These are phyloP conservation scores for Coelopa pilipes DNA, from an alignment of 2,888 invertebrate genomes.

Conservation along the genomic window DNA sequence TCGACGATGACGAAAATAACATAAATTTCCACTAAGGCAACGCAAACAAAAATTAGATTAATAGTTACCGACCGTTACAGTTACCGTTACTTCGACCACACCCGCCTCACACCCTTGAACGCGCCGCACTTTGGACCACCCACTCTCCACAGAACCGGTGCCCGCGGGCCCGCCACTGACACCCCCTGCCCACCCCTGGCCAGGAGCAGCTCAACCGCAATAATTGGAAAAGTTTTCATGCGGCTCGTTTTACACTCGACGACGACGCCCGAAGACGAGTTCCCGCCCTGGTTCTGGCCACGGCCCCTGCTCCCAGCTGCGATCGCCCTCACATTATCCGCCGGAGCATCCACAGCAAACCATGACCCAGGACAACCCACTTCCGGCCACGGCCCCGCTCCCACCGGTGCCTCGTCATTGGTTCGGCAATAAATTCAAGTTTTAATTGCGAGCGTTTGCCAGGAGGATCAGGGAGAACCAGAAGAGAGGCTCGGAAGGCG, in stretches of 20 bases:
- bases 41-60: too few species aligned
- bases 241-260: conserved; percentile 26
- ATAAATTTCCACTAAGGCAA: too few species aligned
- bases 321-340: not conserved
- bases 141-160: too few species aligned
- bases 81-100: too few species aligned
- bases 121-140: too few species aligned
- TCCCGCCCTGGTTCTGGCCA: not conserved
- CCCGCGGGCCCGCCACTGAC: too few species aligned
- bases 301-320: not conserved
- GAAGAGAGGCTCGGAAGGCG: too few species aligned
- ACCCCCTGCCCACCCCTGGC: not conserved
- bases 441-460: conserved; percentile 30
- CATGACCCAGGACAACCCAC: not conserved
- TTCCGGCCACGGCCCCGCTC: too few species aligned
- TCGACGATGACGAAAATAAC: too few species aligned
- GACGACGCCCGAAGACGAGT: not conserved
- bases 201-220: conserved; percentile 30
- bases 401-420: too few species aligned
- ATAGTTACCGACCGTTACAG: too few species aligned
- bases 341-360: not conserved
- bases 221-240: conserved; percentile 36
- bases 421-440: conserved; percentile 29
- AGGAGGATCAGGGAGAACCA: not conserved
- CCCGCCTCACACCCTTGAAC: too few species aligned